phyloP scores from a whole-genome alignment of 92 coral and sea anemone species.

The Virgularia gustaviana region DNA sequence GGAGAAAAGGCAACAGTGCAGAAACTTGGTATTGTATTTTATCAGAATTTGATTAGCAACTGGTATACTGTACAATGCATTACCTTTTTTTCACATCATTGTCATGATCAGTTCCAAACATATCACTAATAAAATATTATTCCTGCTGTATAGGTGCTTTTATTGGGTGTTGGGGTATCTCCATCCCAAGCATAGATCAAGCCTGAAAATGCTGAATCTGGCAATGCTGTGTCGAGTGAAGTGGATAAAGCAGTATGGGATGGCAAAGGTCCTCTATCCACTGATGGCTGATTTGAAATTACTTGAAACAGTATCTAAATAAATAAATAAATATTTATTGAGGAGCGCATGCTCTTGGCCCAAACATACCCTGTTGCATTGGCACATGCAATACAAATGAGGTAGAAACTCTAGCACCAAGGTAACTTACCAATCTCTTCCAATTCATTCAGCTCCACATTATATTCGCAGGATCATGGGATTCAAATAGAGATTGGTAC shows the following conservation, averaged over 20 bases:
- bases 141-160: neutral
- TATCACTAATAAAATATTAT: neutral
- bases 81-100: neutral
- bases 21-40: slow-evolving; percentile 8
- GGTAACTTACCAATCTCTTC: neutral
- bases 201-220: slow-evolving; percentile 33
- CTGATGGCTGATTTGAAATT: slow-evolving; percentile 46
- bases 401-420: too few relatives aligned
- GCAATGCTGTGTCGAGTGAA: slow-evolving; percentile 39
- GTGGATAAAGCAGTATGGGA: slow-evolving; percentile 44
- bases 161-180: slow-evolving; percentile 57
- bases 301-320: slow-evolving; percentile 54
- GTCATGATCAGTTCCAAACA: neutral
- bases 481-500: slow-evolving; percentile 37
- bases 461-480: slow-evolving; percentile 48
- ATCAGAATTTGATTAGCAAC: slow-evolving; percentile 1
- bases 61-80: neutral
- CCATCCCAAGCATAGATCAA: slow-evolving; percentile 50
- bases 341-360: too few relatives aligned
- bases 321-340: too few relatives aligned
- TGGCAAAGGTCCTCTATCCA: slow-evolving; percentile 32
- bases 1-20: slow-evolving; percentile 27
- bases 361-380: too few relatives aligned
- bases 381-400: too few relatives aligned
- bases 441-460: neutral